Conservation (phyloP, 2,888 invertebrate species). For the Homarus gammarus region DNA sequence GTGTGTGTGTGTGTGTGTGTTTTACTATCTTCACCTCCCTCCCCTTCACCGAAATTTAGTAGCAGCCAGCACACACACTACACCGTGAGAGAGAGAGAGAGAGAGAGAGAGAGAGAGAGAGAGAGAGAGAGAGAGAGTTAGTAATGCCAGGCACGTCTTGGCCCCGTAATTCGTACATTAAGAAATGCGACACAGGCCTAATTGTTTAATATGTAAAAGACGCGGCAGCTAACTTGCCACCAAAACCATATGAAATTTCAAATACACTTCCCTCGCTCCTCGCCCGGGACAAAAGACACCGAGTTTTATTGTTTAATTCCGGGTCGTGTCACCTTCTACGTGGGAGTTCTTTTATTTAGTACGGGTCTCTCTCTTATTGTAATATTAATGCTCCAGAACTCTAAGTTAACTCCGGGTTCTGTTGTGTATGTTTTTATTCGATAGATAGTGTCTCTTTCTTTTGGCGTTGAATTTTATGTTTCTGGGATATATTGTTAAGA, state of each 20-base stretch:
- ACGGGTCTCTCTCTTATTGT: too few species aligned
- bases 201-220: constrained; percentile 63
- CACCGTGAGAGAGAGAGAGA: not conserved
- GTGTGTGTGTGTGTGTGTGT: constrained; percentile 20
- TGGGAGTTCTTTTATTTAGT: too few species aligned
- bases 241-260: constrained; percentile 30
- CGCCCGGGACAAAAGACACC: not conserved
- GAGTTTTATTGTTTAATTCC: not conserved
- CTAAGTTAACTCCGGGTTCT: too few species aligned
- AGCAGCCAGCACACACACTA: too few species aligned
- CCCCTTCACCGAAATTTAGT: too few species aligned
- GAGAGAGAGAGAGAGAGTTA: not conserved
- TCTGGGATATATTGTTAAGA: too few species aligned
- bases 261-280: constrained; percentile 19
- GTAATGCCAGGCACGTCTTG: constrained; percentile 18
- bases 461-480: too few species aligned
- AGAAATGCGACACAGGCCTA: constrained; percentile 43
- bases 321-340: not conserved
- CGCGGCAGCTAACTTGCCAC: constrained; percentile 18
- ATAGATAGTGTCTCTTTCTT: too few species aligned
- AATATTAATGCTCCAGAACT: too few species aligned
- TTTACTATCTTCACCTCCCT: not conserved
- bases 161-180: constrained; percentile 51
- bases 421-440: too few species aligned
- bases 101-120: not conserved